These are phyloP conservation scores for Anhinga rufa DNA, from an alignment of 2,113 vertebrate genomes.

Conservation along the genomic window DNA sequence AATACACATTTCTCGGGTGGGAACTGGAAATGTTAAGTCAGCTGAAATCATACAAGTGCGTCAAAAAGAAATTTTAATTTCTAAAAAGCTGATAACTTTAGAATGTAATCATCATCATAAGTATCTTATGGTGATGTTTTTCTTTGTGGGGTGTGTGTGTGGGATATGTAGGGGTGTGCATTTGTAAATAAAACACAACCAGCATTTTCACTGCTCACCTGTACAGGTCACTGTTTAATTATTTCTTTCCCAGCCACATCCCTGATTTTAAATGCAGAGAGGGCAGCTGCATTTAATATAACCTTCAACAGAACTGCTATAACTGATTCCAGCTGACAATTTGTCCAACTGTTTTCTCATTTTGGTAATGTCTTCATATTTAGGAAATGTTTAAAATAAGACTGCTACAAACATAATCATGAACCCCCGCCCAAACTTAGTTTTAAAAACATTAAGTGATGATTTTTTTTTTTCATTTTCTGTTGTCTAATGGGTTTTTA, in stretches of 20 bases:
- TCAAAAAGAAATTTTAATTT: neutral
- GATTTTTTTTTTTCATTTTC: neutral
- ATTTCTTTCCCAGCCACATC: neutral
- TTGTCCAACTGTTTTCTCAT: neutral
- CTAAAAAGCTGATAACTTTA: neutral
- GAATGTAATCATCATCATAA: neutral
- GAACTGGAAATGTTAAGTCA: neutral
- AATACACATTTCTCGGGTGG: neutral
- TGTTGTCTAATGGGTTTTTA: neutral
- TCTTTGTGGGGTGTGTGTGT: no score
- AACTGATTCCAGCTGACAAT: neutral
- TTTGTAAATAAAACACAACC: neutral
- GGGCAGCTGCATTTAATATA: neutral
- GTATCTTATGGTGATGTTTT: neutral
- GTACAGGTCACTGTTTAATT: neutral
- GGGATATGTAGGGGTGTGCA: neutral
- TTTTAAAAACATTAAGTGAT: neutral
- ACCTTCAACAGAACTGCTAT: neutral
- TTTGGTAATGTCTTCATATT: neutral
- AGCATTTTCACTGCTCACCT: neutral
- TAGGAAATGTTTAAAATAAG: neutral
- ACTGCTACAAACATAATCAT: neutral
- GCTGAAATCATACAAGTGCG: neutral
- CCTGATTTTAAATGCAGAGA: neutral
- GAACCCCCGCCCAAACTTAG: neutral